phyloP scores from a whole-genome alignment of 2,113 vertebrate genomes.

The Crypturellus undulatus region DNA sequence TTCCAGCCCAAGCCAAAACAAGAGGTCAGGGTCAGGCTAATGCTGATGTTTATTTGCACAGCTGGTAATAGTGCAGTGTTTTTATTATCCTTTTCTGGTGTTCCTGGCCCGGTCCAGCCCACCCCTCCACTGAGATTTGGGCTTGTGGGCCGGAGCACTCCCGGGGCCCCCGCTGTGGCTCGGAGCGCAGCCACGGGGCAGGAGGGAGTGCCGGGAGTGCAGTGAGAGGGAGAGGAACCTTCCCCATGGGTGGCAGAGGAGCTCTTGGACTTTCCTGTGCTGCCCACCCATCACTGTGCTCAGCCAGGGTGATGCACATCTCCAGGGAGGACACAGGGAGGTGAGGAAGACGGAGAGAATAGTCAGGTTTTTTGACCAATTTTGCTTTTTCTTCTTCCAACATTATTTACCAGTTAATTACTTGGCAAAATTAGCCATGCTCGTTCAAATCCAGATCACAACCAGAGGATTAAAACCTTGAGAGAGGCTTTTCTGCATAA shows the following conservation, averaged over 20 bases:
- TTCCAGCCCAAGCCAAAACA: neutral
- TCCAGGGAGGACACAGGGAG: neutral
- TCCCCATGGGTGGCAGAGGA: neutral
- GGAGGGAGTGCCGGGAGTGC: neutral
- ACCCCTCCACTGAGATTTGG: neutral
- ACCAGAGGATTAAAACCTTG: neutral
- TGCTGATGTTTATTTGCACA: constrained; percentile 1
- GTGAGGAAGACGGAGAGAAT: neutral
- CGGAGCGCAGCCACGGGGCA: neutral
- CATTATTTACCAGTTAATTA: neutral
- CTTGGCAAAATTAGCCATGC: neutral
- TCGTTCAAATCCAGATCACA: neutral
- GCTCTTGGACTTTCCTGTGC: neutral
- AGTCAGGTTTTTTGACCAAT: neutral
- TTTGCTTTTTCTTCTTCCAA: neutral
- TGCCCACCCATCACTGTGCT: accelerated
- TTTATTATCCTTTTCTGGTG: neutral
- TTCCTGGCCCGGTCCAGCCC: neutral
- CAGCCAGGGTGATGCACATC: neutral
- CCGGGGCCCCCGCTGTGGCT: neutral
- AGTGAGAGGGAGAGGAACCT: neutral
- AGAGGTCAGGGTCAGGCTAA: neutral
- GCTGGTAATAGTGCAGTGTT: neutral
- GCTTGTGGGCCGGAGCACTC: neutral
- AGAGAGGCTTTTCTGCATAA: neutral